phyloP scores from a whole-genome alignment of 1,140 invertebrate genomes.

The Aphelinus certus region DNA sequence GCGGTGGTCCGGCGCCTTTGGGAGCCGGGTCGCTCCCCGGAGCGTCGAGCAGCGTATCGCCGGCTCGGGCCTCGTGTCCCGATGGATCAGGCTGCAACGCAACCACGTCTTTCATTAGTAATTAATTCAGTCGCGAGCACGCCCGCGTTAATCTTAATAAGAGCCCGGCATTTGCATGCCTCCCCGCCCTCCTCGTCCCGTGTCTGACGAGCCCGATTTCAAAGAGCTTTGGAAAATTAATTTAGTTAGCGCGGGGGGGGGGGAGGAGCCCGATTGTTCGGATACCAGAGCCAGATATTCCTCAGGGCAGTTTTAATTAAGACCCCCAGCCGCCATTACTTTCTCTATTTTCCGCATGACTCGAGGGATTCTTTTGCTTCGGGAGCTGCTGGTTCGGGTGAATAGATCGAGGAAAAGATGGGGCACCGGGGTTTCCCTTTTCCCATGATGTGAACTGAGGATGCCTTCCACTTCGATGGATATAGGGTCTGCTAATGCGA shows the following conservation, averaged over 20 bases:
- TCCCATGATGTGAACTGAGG: no score
- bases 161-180: slow-evolving; percentile 22
- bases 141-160: slow-evolving; percentile 33
- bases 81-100: slow-evolving; percentile 75
- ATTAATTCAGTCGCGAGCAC: slow-evolving; percentile 38
- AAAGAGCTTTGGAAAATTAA: slow-evolving; percentile 34
- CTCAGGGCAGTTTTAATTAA: slow-evolving; percentile 31
- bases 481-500: no score
- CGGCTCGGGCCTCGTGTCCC: slow-evolving; percentile 79
- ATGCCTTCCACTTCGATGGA: no score
- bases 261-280: slow-evolving; percentile 8
- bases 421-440: no score
- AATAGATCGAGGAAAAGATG: no score
- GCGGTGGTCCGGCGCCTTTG: slow-evolving; percentile 79
- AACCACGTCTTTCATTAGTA: slow-evolving; percentile 41
- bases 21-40: slow-evolving; percentile 68
- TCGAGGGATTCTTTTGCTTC: no score
- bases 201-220: slow-evolving; percentile 1
- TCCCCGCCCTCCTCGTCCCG: not conserved
- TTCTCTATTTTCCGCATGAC: no score
- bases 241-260: slow-evolving; percentile 17
- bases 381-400: no score
- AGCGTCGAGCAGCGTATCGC: slow-evolving; percentile 81
- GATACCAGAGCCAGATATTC: not conserved
- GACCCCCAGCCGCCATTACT: not conserved